Evolutionary conservation across 2,113 vertebrate genomes (phyloP).

Genomic region (Sylvia atricapilla): DNA sequence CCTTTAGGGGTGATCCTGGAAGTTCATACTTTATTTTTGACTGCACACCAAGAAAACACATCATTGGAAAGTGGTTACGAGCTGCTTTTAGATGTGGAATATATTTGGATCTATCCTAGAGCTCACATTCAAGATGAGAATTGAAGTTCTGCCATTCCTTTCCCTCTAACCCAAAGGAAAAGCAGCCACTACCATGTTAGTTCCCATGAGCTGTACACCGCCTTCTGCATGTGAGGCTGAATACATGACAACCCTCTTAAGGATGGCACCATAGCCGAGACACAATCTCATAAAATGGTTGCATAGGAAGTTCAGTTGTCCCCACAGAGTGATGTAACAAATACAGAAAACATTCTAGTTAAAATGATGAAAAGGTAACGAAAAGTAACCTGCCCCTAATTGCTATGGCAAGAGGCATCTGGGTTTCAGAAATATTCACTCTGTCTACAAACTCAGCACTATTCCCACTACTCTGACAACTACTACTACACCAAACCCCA

Average conservation of each 20-base stretch:
- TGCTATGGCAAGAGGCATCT: not conserved
- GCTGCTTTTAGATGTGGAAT: not conserved
- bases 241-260: not conserved
- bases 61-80: not conserved
- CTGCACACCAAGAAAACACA: not conserved
- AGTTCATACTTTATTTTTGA: not conserved
- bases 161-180: not conserved
- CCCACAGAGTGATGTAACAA: not conserved
- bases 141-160: not conserved
- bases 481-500: not conserved
- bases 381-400: not conserved
- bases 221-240: not conserved
- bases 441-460: not conserved
- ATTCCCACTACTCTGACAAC: not conserved
- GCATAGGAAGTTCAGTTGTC: not conserved
- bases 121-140: not conserved
- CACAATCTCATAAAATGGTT: not conserved
- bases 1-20: not conserved
- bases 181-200: not conserved
- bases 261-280: fast-evolving
- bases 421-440: not conserved
- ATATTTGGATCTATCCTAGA: not conserved
- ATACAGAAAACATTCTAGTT: not conserved
- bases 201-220: not conserved
- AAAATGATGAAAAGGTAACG: not conserved